phyloP scores from a whole-genome alignment of 2,113 vertebrate genomes.

The Lophura nycthemera region DNA sequence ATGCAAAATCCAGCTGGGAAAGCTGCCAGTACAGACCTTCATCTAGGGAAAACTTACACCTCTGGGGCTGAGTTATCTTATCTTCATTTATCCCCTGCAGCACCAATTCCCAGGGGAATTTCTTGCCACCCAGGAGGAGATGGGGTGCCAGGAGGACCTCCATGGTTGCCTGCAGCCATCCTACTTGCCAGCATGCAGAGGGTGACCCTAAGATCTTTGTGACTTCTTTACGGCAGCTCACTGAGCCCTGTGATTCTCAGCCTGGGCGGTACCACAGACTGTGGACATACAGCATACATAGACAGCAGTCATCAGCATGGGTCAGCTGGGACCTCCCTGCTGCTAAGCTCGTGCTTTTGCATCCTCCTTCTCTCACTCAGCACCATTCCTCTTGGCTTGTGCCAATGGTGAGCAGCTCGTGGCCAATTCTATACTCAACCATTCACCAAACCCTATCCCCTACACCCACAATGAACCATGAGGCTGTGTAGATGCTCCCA shows the following conservation, averaged over 20 bases:
- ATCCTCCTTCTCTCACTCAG: neutral
- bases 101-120: constrained; percentile 56
- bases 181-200: too few relatives aligned
- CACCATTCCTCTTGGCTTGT: neutral
- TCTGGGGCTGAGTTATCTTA: neutral
- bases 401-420: neutral
- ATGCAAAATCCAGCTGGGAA: neutral
- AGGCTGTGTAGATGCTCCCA: neutral
- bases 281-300: neutral
- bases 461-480: too few relatives aligned
- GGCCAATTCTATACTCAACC: neutral
- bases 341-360: neutral
- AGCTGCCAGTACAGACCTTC: neutral
- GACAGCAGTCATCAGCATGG: neutral
- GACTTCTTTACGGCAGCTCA: neutral
- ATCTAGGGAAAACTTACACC: neutral
- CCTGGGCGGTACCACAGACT: accelerated
- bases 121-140: neutral
- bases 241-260: accelerated
- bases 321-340: neutral
- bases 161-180: neutral
- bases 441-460: neutral
- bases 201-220: neutral
- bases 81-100: neutral
- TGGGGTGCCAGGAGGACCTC: neutral